Evolutionary conservation across 2,797 vertebrate genomes (phyloP), one percentile per base, ranked within the genome.

Genomic region (Poecilia gillii): DNA sequence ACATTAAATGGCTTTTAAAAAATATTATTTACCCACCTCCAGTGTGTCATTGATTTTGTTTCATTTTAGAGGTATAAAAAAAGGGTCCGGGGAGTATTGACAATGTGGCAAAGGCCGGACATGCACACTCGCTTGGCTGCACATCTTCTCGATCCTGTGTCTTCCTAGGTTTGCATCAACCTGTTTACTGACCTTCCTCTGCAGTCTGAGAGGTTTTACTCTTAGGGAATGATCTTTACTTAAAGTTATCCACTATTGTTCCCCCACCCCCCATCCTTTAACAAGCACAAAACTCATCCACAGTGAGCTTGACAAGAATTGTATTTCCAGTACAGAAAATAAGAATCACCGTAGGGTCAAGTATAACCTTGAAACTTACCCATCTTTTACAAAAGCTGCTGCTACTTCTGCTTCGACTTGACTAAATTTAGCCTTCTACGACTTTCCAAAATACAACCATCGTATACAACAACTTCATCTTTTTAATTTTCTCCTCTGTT

Each of bases 401-500:
- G 71, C 76, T 73, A 20, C 74, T 75, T 74, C 49, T 77, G 3
- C 55, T 73, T 74, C n/a, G 73, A 39, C 73, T 47, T 7, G 25
- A 73, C 72, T 7, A 76, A 71, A 77, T 78, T 71, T 55, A 62
- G 20, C 68, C 41, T 71, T 14, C 73, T 74, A 20, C 8, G 31
- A 74, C 68, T 28, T 45, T 16, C 57, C 13, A 23, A 68, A 81
- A 91, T 92, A 83, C 77, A 89, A 87, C 77, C 84, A 87, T 84
- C 75, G 64, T 20, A 39, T 83, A 73, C 85, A 85, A 90, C 88
- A 89, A 81, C 88, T 90, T 92, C 84, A 91, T 94, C 89, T 91
- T 93, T 92, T 93, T 93, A 92, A 95, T 95, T 95, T 95, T 93
- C 92, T 82, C 91, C 94, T 93, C 90, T 91, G 90, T 89, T 91